A percentile compares a stretch with the other conserved stretches of the same genome.
These are phyloP conservation scores for Endomychus coccineus DNA, from an alignment of 2,888 invertebrate species.

Conservation along the genomic window DNA sequence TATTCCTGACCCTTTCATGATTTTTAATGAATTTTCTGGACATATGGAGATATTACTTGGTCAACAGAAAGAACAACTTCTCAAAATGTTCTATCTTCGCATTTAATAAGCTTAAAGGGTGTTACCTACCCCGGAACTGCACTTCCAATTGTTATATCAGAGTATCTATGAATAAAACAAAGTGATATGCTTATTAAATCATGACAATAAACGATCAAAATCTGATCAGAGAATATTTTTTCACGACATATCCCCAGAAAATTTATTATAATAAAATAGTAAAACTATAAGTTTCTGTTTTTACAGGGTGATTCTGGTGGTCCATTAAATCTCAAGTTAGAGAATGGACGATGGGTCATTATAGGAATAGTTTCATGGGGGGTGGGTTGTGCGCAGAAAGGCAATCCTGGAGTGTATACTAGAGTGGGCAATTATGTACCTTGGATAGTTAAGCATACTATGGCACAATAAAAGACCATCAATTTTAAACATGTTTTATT, in stretches of 20 bases:
- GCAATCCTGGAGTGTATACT: conserved; percentile 73
- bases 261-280: conserved; percentile 1
- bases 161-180: no score
- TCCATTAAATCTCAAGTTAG: conserved; percentile 66
- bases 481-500: conserved; percentile 9
- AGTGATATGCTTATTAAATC: no score
- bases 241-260: background rate
- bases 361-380: conserved; percentile 85
- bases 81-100: no score
- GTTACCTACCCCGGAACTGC: no score
- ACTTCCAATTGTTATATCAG: no score
- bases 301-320: conserved; percentile 78
- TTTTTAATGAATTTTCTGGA: no score
- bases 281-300: conserved; percentile 7
- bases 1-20: no score
- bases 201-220: no score
- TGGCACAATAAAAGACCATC: conserved; percentile 29
- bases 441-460: conserved; percentile 55
- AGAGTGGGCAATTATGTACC: conserved; percentile 62
- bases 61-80: no score
- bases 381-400: conserved; percentile 66
- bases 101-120: no score
- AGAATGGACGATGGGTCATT: conserved; percentile 67
- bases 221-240: no score
- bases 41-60: no score